Evolutionary conservation across 2,888 invertebrate species (phyloP), one percentile per base, ranked within the genome.

Genomic region (Tinea pellionella): DNA sequence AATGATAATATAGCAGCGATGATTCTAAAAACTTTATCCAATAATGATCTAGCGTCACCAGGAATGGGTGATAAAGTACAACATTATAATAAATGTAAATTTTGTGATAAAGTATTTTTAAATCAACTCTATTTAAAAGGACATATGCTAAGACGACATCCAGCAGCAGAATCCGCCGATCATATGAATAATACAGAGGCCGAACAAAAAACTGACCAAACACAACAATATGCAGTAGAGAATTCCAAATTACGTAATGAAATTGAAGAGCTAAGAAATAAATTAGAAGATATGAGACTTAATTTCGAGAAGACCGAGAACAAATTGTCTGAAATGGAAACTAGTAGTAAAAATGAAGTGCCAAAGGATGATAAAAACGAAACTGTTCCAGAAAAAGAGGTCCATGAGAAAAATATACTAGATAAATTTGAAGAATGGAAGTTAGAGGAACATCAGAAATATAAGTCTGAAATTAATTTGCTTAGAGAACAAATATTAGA

Each of bases 21-120:
- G 80, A 85, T 87, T 65, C 69, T 87, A 64, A 85, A 80, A 68
- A 82, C 82, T 12, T 66, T 87, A 3, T 75, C 79, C 8, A 77
- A 78, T 53, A 82, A 80, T 68, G 70, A 72, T 15, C 77, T 80
- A 64, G 71, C 72, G 15, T 67, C 77, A 13, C 69, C 75, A 24
- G 70, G 76, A 0, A 73, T 75, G 59, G 63, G 66, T 57, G 77
- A 78, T 58, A 18, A 64, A 15, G 68, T 72, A 24, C 66, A 76
- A 43, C 89, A 88, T 61, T 84, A 84, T 62, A 86, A 87, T 63
- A 88, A 91, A 83, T 93, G 93, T 67, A 80, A 75, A 42, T 87
- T 89, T 68, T 93, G 93, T 67, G 88, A 89, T n/a, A 93, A 93
- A 77, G 88, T 89, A 8, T 93, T 93, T 70, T 75, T 91, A 57